Percentiles rank a stretch among this genome's conserved stretches.
phyloP scores from a whole-genome alignment of 2,797 vertebrate species.

The Chaetophractus vellerosus region DNA sequence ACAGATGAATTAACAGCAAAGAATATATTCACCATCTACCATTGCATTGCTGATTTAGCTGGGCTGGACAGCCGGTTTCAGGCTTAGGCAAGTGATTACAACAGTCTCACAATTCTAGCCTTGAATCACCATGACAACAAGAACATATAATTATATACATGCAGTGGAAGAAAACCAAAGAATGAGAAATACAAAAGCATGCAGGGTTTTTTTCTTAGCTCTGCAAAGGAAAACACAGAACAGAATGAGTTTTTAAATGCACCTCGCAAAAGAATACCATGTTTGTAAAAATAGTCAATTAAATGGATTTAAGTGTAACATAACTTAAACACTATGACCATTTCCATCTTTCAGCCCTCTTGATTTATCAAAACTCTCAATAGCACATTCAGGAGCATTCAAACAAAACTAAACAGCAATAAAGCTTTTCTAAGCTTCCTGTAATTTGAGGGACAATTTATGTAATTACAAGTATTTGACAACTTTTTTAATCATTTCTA shows the following conservation, averaged over 20 bases:
- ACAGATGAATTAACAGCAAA: conserved; percentile 65
- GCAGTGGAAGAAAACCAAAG: conserved; percentile 86
- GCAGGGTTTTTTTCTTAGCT: conserved; percentile 65
- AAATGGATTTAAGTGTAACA: conserved; percentile 72
- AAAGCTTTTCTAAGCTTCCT: conserved; percentile 79
- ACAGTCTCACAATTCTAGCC: conserved; percentile 84
- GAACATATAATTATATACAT: conserved; percentile 87
- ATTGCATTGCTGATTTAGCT: conserved; percentile 69
- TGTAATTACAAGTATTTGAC: conserved; percentile 83
- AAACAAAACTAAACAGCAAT: conserved; percentile 80
- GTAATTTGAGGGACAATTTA: conserved; percentile 81
- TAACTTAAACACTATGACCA: conserved; percentile 73
- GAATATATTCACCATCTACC: not conserved
- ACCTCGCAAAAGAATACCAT: conserved; percentile 69
- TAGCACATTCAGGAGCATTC: conserved; percentile 70
- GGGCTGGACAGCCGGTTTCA: conserved; percentile 80
- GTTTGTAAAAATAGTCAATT: conserved; percentile 75
- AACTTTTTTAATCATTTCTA: conserved; percentile 81
- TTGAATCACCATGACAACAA: conserved; percentile 89
- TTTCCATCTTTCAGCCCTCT: conserved; percentile 65
- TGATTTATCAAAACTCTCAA: conserved; percentile 77
- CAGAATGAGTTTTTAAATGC: conserved; percentile 69
- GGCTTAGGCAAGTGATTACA: conserved; percentile 84
- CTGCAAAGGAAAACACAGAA: conserved; percentile 67
- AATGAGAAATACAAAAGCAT: conserved; percentile 86